Evolutionary conservation across 2,888 invertebrate genomes (phyloP), one percentile per base, ranked within the genome.

Genomic region (Phlogophora meticulosa): DNA sequence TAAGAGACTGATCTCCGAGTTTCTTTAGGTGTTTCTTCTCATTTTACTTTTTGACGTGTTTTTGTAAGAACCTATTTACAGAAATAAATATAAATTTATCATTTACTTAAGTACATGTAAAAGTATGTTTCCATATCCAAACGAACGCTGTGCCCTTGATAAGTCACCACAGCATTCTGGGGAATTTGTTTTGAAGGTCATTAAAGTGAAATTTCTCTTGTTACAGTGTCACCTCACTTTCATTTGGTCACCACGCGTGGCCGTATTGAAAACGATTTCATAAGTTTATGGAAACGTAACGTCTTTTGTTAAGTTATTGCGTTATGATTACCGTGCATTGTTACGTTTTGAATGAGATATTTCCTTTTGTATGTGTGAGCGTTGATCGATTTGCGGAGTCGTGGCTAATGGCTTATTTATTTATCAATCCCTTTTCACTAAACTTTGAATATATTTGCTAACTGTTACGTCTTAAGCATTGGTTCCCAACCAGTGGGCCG

Each of bases 221-320:
- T 55, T 42, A 79, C 76, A 79, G 71, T 84, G 87, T 86, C 88
- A 80, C 81, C 75, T 80, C 87, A 90, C 91, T 91, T 91, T 91
- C 91, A 85, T 89, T 82, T 61, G 58, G 68, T 66, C 69, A 76
- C 72, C 70, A 77, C 72, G 70, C 81, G 78, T 72, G 62, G 65
- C 63, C 61, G 67, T 74, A 60, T 72, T 61, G 63, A 69, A 74
- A 77, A 61, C 38, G 34, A 46, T 83, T 85, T 82, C 76, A 78
- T 81, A 82, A 72, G 60, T 71, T 79, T 76, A 81, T 72, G 56
- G 67, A 77, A 79, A 79, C 80, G 80, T 80, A 82, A 86, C 82
- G 68, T 78, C 83, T 82, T 83, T 83, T 80, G 82, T 80, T 62
- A 72, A 58, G 74, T 76, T 78, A 49, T 81, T 79, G 73, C 80